These are phyloP conservation scores for Philereme transversata DNA, from an alignment of 2,888 invertebrate genomes.

Conservation along the genomic window DNA sequence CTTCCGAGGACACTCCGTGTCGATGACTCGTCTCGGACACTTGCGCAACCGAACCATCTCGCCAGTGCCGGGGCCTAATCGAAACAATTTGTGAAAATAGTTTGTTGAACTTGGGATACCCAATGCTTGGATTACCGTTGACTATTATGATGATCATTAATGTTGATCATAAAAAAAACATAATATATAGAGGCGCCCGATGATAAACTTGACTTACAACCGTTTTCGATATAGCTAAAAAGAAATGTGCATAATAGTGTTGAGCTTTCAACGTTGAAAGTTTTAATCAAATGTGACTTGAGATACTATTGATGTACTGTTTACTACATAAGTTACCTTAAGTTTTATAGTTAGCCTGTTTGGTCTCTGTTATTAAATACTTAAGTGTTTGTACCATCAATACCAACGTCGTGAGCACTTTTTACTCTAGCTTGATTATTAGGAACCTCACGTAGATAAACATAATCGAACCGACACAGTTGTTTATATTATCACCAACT, in stretches of 20 bases:
- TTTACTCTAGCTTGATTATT: slow-evolving; percentile 13
- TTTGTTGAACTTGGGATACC: slow-evolving; percentile 30
- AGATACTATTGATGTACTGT: background rate
- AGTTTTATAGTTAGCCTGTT: background rate
- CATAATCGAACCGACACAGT: slow-evolving; percentile 9
- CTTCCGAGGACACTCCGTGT: slow-evolving; percentile 67
- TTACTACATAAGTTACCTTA: background rate
- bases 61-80: slow-evolving; percentile 12
- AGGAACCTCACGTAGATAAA: slow-evolving; percentile 12
- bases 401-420: slow-evolving; percentile 5
- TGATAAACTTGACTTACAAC: background rate
- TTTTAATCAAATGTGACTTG: too few species aligned
- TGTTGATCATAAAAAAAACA: background rate
- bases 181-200: background rate
- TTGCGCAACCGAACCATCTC: slow-evolving; percentile 53
- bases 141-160: slow-evolving; percentile 6
- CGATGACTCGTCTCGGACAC: slow-evolving; percentile 58
- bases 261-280: too few species aligned
- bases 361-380: background rate
- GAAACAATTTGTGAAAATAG: slow-evolving; percentile 17
- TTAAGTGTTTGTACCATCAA: slow-evolving; percentile 1
- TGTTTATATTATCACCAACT: background rate
- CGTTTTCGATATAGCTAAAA: too few species aligned
- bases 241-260: too few species aligned
- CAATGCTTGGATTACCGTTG: slow-evolving; percentile 5